Conservation (phyloP, 1,140 invertebrate species). For the Drosophila simulans region DNA sequence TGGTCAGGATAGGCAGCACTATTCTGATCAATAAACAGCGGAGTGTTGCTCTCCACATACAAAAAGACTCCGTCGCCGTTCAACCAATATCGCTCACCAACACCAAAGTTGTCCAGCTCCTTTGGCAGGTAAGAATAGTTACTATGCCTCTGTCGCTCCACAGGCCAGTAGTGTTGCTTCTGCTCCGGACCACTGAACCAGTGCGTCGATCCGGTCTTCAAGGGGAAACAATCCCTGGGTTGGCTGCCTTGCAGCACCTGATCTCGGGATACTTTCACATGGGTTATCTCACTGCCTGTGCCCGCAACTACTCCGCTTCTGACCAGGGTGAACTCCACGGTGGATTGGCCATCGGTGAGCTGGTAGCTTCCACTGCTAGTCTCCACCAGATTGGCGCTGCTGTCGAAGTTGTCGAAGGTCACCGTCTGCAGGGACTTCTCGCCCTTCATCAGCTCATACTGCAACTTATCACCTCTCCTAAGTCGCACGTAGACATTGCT, state of each 20-base stretch:
- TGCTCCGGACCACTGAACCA: constrained; percentile 88
- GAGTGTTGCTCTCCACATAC: constrained; percentile 87
- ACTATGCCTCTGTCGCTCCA: constrained; percentile 87
- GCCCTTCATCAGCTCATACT: constrained; percentile 77
- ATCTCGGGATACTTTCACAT: constrained; percentile 65
- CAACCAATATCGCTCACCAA: constrained; percentile 92
- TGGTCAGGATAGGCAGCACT: constrained; percentile 84
- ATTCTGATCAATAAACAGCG: constrained; percentile 91
- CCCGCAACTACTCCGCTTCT: constrained; percentile 35
- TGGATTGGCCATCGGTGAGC: constrained; percentile 54
- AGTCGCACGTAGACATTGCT: constrained; percentile 73
- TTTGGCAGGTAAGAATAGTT: constrained; percentile 88
- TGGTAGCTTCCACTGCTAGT: constrained; percentile 48
- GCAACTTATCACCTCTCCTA: constrained; percentile 57
- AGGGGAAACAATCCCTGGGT: constrained; percentile 68
- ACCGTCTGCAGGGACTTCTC: constrained; percentile 58
- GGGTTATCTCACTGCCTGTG: constrained; percentile 52
- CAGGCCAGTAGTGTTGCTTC: constrained; percentile 88
- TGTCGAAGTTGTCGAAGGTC: constrained; percentile 73
- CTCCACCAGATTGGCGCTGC: constrained; percentile 49
- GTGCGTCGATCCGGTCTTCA: constrained; percentile 65
- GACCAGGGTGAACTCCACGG: constrained; percentile 63
- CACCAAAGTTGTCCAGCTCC: constrained; percentile 87
- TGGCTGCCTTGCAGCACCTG: constrained; percentile 58
- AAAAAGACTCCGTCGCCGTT: constrained; percentile 89